These are phyloP conservation scores for Drosophila chauvacae DNA, from an alignment of 1,140 invertebrate species.

Conservation along the genomic window DNA sequence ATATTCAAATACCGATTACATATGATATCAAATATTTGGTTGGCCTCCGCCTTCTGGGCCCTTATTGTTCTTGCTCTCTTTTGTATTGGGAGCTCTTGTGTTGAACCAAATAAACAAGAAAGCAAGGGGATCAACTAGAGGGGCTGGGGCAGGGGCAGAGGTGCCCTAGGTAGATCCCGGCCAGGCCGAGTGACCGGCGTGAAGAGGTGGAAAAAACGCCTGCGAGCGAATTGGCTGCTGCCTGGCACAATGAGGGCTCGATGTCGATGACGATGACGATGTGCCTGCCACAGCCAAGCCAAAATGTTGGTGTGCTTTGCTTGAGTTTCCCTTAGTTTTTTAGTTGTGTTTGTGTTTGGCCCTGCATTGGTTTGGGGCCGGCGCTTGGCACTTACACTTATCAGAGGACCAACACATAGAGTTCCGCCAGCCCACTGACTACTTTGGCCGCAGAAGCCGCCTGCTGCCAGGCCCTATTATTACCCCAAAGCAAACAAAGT, in stretches of 20 bases:
- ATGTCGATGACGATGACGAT: conserved; percentile 37
- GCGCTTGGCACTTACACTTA: conserved; percentile 76
- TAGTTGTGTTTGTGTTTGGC: conserved; percentile 3
- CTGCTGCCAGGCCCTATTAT: conserved; percentile 76
- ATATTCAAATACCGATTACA: not conserved
- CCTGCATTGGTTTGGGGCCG: conserved; percentile 28
- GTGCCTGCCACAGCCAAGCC: conserved; percentile 25
- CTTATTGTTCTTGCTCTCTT: conserved; percentile 67
- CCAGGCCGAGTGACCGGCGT: conserved; percentile 29
- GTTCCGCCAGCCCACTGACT: conserved; percentile 48
- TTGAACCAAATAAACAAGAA: conserved; percentile 66
- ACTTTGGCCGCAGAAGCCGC: conserved; percentile 65
- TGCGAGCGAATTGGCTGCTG: conserved; percentile 71
- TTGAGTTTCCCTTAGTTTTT: not conserved
- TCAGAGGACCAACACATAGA: conserved; percentile 53
- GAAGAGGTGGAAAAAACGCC: conserved; percentile 45
- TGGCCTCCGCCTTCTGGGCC: conserved; percentile 28
- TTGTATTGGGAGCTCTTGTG: conserved; percentile 58
- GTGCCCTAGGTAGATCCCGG: conserved; percentile 26
- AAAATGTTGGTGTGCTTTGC: conserved; percentile 51
- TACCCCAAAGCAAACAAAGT: conserved; percentile 76
- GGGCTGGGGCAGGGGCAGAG: conserved; percentile 11
- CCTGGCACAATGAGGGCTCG: conserved; percentile 30
- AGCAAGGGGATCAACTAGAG: conserved; percentile 14
- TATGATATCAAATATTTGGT: conserved; percentile 53